phyloP scores from a whole-genome alignment of 2,113 vertebrate species.

The Copsychus sechellarum region DNA sequence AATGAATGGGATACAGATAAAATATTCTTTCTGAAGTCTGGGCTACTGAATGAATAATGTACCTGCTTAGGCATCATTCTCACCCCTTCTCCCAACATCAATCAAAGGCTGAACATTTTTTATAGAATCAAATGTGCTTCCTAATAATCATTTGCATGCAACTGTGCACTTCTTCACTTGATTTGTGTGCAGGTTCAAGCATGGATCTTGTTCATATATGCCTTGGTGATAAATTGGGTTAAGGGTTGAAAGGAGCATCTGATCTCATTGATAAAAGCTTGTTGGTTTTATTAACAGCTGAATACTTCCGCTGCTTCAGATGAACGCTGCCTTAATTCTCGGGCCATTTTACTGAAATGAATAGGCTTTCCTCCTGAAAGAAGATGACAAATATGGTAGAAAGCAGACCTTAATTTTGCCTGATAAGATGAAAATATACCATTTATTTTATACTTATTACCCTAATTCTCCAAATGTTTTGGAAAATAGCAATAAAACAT shows the following conservation, averaged over 20 bases:
- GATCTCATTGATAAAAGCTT: constrained; percentile 2
- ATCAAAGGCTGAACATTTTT: background rate
- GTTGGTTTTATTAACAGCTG: constrained; percentile 25
- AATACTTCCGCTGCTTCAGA: background rate
- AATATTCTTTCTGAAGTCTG: background rate
- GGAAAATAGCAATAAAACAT: constrained; percentile 1
- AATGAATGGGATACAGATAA: background rate
- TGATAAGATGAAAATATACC: background rate
- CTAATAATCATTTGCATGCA: background rate
- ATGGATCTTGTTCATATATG: background rate
- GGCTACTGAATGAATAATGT: background rate
- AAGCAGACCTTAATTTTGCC: background rate
- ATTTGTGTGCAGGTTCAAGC: background rate
- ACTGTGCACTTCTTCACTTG: background rate
- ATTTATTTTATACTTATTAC: constrained; percentile 30
- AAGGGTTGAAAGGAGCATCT: background rate
- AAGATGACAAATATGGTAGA: background rate
- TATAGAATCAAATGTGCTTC: background rate
- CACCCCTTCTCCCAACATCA: background rate
- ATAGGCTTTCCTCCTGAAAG: background rate
- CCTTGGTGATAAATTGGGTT: background rate
- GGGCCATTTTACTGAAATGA: background rate
- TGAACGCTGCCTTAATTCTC: background rate
- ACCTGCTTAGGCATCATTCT: background rate
- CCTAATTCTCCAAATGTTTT: constrained; percentile 35